phyloP scores from a whole-genome alignment of 2,888 invertebrate species.

The Drosophila kokeensis region DNA sequence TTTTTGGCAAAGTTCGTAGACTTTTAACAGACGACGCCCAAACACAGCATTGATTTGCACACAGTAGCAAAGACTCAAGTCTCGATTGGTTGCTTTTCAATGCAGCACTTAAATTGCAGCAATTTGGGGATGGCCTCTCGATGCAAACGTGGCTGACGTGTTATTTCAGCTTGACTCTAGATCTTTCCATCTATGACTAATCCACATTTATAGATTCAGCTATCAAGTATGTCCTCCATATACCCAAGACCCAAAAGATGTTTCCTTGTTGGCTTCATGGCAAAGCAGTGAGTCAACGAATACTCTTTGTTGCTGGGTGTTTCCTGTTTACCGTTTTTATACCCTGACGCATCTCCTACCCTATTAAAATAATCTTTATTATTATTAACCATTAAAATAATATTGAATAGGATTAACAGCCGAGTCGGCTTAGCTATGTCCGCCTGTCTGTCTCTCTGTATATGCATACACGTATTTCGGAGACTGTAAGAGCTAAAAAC shows the following conservation, averaged over 20 bases:
- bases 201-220: conserved; percentile 31
- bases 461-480: not conserved
- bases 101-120: conserved; percentile 22
- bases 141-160: conserved; percentile 47
- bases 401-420: not conserved
- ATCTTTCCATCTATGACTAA: conserved; percentile 18
- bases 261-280: conserved; percentile 49
- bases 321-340: not conserved
- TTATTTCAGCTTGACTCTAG: conserved; percentile 7
- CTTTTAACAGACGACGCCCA: conserved; percentile 31
- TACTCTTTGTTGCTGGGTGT: conserved; percentile 18
- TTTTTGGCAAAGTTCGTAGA: conserved; percentile 50
- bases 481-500: not conserved
- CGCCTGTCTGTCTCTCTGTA: not conserved
- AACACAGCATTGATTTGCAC: conserved; percentile 1
- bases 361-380: not conserved
- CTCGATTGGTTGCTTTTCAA: conserved; percentile 21
- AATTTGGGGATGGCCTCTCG: conserved; percentile 19
- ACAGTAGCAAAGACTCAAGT: not conserved
- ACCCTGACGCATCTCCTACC: not conserved
- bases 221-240: not conserved
- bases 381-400: not conserved
- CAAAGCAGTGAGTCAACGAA: conserved; percentile 72
- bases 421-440: not conserved
- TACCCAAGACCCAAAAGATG: conserved; percentile 24